A percentile compares a stretch with the other conserved stretches of the same genome.
Evolutionary conservation across 2,888 invertebrate genomes (phyloP).

Genomic region (Drosophila falleni): DNA sequence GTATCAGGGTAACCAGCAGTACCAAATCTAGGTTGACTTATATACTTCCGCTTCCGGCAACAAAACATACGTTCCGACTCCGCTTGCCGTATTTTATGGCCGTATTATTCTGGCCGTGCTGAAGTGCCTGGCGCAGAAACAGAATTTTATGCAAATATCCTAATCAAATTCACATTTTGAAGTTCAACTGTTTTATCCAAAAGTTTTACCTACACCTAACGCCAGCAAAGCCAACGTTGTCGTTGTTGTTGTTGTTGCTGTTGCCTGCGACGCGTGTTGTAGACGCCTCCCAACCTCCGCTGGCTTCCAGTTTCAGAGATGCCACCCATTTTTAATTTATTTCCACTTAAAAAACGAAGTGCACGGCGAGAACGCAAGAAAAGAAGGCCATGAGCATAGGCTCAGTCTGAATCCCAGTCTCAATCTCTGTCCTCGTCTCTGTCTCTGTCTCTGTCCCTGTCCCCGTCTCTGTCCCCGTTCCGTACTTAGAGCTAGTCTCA

Average conservation of each 20-base stretch:
- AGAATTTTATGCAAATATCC: constrained; percentile 85
- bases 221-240: constrained; percentile 27
- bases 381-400: constrained; percentile 53
- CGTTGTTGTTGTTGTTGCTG: constrained; percentile 32
- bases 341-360: constrained; percentile 76
- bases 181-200: constrained; percentile 85
- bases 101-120: constrained; percentile 46
- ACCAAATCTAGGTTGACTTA: constrained; percentile 82
- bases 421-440: constrained; percentile 7
- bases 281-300: constrained; percentile 39
- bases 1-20: constrained; percentile 70
- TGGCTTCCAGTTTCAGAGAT: constrained; percentile 42
- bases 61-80: constrained; percentile 72
- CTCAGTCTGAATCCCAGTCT: constrained; percentile 34
- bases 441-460: too few relatives aligned
- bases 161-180: constrained; percentile 86
- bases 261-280: constrained; percentile 66
- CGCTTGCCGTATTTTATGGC: constrained; percentile 66
- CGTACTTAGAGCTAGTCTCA: constrained; percentile 16
- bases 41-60: constrained; percentile 82
- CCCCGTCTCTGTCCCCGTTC: constrained; percentile 21
- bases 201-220: constrained; percentile 72
- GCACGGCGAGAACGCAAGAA: constrained; percentile 36
- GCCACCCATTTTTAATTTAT: constrained; percentile 85
- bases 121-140: constrained; percentile 66